These are phyloP conservation scores for Mormyrus hasselquistii DNA, from an alignment of 2,797 vertebrate species.

Conservation along the genomic window DNA sequence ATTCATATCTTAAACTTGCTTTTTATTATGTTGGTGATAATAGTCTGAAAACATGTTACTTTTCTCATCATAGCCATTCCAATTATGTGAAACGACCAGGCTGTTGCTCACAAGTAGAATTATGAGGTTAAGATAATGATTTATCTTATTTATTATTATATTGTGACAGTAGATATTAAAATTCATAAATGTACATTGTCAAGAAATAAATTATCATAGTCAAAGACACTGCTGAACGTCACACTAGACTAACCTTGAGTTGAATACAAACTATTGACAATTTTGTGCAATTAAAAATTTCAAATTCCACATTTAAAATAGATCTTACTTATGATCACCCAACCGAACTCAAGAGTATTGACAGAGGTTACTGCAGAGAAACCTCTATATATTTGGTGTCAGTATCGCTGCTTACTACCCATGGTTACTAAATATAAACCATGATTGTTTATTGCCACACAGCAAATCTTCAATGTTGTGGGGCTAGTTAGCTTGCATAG, in stretches of 20 bases:
- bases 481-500: neutral
- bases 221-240: neutral
- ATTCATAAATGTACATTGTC: neutral
- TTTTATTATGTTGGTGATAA: constrained; percentile 1
- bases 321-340: neutral
- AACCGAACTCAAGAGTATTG: neutral
- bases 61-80: neutral
- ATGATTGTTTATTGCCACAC: neutral
- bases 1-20: neutral
- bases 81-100: neutral
- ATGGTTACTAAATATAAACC: neutral
- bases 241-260: neutral
- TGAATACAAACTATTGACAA: neutral
- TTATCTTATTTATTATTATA: neutral
- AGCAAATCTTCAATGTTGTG: neutral
- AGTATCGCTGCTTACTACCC: neutral
- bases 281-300: neutral
- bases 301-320: neutral
- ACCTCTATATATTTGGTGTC: neutral
- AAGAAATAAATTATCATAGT: neutral
- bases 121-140: neutral
- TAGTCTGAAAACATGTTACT: neutral
- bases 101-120: neutral
- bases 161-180: neutral
- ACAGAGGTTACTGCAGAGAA: neutral